phyloP scores from a whole-genome alignment of 2,113 vertebrate species.

The Gallinago undulata region DNA sequence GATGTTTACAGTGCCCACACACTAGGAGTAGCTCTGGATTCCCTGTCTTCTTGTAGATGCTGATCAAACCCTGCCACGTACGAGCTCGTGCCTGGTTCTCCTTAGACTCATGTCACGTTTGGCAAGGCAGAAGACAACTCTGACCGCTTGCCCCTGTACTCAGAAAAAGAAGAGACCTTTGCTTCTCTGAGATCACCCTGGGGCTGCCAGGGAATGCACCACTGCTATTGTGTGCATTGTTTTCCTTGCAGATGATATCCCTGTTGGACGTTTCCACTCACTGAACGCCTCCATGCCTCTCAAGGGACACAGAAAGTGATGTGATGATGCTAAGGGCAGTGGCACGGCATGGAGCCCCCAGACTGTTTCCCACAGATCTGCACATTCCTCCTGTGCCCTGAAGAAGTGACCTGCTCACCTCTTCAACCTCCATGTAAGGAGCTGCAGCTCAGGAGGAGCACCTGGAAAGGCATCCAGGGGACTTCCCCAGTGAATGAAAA shows the following conservation, averaged over 20 bases:
- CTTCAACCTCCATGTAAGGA: background rate
- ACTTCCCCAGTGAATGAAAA: background rate
- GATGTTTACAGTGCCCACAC: conserved; percentile 36
- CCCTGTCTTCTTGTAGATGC: background rate
- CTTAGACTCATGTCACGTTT: background rate
- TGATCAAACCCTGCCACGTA: background rate
- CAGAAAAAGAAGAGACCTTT: background rate
- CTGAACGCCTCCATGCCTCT: background rate
- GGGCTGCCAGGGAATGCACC: background rate
- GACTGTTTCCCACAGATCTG: background rate
- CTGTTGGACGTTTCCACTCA: background rate
- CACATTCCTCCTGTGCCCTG: background rate
- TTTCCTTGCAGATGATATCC: background rate
- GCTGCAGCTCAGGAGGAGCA: background rate
- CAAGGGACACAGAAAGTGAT: background rate
- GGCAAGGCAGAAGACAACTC: background rate
- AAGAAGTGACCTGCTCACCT: background rate
- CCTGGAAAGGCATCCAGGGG: background rate
- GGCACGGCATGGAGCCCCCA: background rate
- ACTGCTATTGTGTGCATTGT: background rate
- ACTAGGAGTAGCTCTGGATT: background rate
- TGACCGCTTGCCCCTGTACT: background rate
- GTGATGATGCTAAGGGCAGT: rapidly evolving
- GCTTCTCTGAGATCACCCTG: background rate
- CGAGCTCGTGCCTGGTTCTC: background rate